Evolutionary conservation across 2,888 invertebrate genomes (phyloP).

Genomic region (Hydriomena furcata): DNA sequence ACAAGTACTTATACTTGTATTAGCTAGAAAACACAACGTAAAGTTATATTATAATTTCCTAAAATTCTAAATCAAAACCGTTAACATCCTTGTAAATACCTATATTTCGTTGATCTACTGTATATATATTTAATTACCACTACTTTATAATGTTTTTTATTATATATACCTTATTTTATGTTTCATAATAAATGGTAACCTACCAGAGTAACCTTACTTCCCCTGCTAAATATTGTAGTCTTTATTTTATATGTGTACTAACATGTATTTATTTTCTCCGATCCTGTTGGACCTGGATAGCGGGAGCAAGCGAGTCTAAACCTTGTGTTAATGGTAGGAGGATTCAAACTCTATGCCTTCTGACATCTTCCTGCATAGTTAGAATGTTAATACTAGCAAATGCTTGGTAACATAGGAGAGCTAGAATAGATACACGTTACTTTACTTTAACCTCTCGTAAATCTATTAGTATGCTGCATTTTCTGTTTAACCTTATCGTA

Average conservation of each 20-base stretch:
- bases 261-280: constrained; percentile 73
- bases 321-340: constrained; percentile 79
- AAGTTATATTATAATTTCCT: background rate
- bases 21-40: background rate
- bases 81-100: no score
- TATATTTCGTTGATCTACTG: no score
- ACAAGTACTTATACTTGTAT: no score
- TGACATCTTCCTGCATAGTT: constrained; percentile 41
- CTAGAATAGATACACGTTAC: constrained; percentile 15
- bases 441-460: constrained; percentile 16
- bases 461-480: constrained; percentile 19
- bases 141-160: no score
- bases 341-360: constrained; percentile 59
- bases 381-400: constrained; percentile 18
- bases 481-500: constrained; percentile 14
- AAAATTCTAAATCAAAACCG: no score
- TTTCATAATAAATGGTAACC: background rate
- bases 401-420: constrained; percentile 26
- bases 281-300: constrained; percentile 71
- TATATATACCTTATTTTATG: no score
- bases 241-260: constrained; percentile 51
- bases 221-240: constrained; percentile 21
- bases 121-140: no score
- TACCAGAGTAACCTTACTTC: constrained; percentile 6
- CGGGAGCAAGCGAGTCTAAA: constrained; percentile 79